phyloP scores from a whole-genome alignment of 2,113 vertebrate species.

The Lates calcarifer region DNA sequence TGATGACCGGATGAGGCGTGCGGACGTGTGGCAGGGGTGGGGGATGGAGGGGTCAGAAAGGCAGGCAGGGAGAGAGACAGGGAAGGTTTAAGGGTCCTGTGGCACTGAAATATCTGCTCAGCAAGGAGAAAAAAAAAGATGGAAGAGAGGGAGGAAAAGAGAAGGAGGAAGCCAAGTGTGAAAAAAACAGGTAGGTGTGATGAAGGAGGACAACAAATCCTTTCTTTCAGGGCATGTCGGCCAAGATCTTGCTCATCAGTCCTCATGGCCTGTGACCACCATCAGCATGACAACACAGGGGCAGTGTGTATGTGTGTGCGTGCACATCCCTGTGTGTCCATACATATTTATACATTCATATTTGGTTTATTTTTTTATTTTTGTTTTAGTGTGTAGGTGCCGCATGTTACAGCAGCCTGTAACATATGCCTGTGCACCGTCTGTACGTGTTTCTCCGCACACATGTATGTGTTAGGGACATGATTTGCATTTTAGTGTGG shows the following conservation, averaged over 20 bases:
- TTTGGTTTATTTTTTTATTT: conserved; percentile 4
- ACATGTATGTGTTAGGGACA: neutral
- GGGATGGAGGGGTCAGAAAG: no score
- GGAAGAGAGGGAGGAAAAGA: conserved; percentile 43
- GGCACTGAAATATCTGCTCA: conserved; percentile 69
- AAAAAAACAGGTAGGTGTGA: conserved; percentile 80
- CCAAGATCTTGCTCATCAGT: conserved; percentile 76
- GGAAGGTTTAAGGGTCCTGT: conserved; percentile 36
- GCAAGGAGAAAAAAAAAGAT: conserved; percentile 59
- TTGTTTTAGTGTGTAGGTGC: neutral
- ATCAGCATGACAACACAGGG: conserved; percentile 65
- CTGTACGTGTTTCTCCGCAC: neutral
- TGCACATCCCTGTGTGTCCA: conserved; percentile 11
- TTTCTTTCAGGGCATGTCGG: conserved; percentile 79
- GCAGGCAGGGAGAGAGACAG: no score
- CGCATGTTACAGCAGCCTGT: conserved; percentile 2
- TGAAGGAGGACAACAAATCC: conserved; percentile 74
- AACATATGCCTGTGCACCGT: neutral
- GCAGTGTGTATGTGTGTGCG: conserved; percentile 26
- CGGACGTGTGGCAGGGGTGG: no score
- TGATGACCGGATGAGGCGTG: conserved; percentile 49
- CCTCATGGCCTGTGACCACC: conserved; percentile 63
- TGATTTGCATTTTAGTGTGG: conserved; percentile 1
- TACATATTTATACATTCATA: conserved; percentile 32
- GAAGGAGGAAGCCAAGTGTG: conserved; percentile 70